Evolutionary conservation across 2,113 vertebrate genomes (phyloP), one percentile per base, ranked within the genome.

Genomic region (Gavialis gangeticus): DNA sequence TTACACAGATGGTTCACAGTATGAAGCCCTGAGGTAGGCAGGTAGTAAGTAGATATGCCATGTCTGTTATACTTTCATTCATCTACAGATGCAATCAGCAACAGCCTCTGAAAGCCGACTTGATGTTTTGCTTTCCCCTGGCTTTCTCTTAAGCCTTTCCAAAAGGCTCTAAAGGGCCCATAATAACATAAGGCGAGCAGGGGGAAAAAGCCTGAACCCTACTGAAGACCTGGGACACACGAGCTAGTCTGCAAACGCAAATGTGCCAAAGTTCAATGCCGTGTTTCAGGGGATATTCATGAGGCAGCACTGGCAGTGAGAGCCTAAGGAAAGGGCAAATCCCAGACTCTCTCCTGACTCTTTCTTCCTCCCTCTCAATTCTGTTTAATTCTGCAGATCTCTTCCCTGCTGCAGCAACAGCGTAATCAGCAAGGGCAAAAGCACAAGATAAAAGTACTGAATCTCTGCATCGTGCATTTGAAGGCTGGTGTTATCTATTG

Each of bases 21-120:
- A 89, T 88, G 88, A 93, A 46, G 85, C 88, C 69, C 1, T 64
- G 12, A 82, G n/a, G 7, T 13, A 84, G 64, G 77, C 85, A 46
- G 9, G 75, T 60, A 83, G 27, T 1, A 78, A 56, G 22, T 4
- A 94, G 76, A 79, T 91, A 91, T 81, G 67, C 19, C 37, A 73
- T 57, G 28, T 2, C 10, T 19, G 6, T 64, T 84, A 73, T 4
- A 62, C 73, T 83, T 80, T 17, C 64, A 67, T 30, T 19, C 30
- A 69, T 34, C 10, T 92, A 73, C 19, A 87, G 58, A 79, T 37
- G 3, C 27, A 88, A 13, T 12, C 9, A 46, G 69, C 46, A 46
- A 9, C 16, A 56, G 79, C 76, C 90, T 87, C 57, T 76, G 55
- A 81, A 85, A 81, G 76, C 1, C 57, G 66, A 54, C 60, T 13